Conservation (phyloP, 2,888 invertebrate genomes). For the Rhamnusium bicolor region DNA sequence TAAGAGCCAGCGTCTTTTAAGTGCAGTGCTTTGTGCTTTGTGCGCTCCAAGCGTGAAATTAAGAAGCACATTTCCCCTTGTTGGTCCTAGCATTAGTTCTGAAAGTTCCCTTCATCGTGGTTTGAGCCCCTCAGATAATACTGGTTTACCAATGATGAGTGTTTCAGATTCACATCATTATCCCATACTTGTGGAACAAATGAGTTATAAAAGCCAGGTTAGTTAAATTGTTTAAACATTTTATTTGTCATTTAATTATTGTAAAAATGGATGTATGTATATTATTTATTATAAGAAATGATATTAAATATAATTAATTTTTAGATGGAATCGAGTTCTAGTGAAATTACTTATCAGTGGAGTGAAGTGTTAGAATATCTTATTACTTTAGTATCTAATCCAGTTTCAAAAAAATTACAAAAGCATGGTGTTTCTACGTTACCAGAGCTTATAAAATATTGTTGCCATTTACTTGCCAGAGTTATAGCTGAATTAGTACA, state of each 20-base stretch:
- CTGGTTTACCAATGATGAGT: constrained; percentile 79
- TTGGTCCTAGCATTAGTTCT: constrained; percentile 69
- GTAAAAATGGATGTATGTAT: neutral
- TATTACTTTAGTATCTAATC: constrained; percentile 86
- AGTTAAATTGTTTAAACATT: constrained; percentile 30
- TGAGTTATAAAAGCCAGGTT: constrained; percentile 79
- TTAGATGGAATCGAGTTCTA: constrained; percentile 69
- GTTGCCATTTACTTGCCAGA: constrained; percentile 85
- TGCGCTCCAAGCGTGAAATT: constrained; percentile 85
- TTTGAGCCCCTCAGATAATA: constrained; percentile 80
- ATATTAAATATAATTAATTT: no score
- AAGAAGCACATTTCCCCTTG: constrained; percentile 83
- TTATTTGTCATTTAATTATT: neutral
- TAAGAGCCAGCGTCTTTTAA: constrained; percentile 78
- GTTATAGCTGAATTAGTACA: constrained; percentile 91
- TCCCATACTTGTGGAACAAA: constrained; percentile 85
- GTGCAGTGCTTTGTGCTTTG: constrained; percentile 88
- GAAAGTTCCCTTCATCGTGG: constrained; percentile 73
- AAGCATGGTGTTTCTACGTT: constrained; percentile 67
- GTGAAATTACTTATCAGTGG: constrained; percentile 67
- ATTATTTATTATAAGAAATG: no score
- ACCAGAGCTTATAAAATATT: constrained; percentile 71
- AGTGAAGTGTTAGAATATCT: constrained; percentile 86
- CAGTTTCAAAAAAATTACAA: constrained; percentile 77
- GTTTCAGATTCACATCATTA: constrained; percentile 81